Conservation (phyloP, 2,797 vertebrate species). For the Fundulus diaphanus region DNA sequence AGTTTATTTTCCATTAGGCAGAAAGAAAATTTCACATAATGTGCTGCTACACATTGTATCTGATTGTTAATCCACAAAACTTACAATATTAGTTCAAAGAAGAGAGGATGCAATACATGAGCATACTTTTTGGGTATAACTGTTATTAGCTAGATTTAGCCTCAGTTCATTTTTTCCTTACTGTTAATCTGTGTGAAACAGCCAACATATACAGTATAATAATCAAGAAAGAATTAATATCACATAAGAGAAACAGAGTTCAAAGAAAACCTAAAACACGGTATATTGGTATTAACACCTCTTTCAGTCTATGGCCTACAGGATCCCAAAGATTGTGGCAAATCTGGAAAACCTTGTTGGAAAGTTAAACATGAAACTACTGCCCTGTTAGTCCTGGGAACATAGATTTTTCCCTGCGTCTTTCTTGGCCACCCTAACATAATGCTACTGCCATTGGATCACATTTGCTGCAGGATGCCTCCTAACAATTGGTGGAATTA, state of each 20-base stretch:
- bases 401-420: neutral
- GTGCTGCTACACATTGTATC: conserved; percentile 48
- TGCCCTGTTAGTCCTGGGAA: too few species aligned
- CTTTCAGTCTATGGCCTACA: neutral
- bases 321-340: neutral
- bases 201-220: neutral
- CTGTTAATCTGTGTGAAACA: neutral
- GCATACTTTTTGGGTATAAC: conserved; percentile 41
- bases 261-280: neutral
- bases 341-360: neutral
- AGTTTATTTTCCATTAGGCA: conserved; percentile 63
- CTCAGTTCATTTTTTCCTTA: conserved; percentile 18
- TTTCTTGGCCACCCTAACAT: neutral
- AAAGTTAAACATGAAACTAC: neutral
- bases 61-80: conserved; percentile 55
- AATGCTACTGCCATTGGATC: neutral
- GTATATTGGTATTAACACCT: neutral
- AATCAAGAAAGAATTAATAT: neutral
- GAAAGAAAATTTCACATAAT: conserved; percentile 64
- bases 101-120: conserved; percentile 25
- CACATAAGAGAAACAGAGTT: neutral
- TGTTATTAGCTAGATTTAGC: conserved; percentile 22
- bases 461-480: neutral
- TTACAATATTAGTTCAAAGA: conserved; percentile 24
- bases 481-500: neutral